Conservation (phyloP, 2,113 vertebrate species). For the Pyxicephalus adspersus region DNA sequence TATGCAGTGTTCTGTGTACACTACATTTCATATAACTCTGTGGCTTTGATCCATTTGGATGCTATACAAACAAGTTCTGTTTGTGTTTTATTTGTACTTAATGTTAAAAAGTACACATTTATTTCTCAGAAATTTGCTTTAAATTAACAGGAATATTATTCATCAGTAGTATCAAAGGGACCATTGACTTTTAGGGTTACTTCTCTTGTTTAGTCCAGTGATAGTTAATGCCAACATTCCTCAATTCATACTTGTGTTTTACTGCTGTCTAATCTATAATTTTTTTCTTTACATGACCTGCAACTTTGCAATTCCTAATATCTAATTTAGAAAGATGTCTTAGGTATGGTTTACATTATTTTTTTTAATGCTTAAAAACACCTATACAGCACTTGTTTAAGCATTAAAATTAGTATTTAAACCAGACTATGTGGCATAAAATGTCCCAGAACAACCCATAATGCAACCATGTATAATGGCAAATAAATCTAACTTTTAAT, state of each 20-base stretch:
- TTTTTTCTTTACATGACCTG: too few relatives aligned
- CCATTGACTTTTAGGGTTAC: neutral
- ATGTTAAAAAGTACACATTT: constrained; percentile 4
- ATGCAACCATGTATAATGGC: too few relatives aligned
- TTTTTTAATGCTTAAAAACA: too few relatives aligned
- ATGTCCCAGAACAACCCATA: too few relatives aligned
- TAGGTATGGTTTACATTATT: too few relatives aligned
- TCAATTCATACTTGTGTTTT: neutral
- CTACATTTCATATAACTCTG: constrained; percentile 22
- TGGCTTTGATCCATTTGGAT: constrained; percentile 20
- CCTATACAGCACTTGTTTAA: too few relatives aligned
- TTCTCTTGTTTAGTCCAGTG: neutral
- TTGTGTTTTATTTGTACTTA: neutral
- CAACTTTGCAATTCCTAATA: too few relatives aligned
- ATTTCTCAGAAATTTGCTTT: constrained; percentile 13
- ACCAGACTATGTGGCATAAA: too few relatives aligned
- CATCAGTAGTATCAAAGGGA: neutral
- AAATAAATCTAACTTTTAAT: too few relatives aligned
- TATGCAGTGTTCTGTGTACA: constrained; percentile 23
- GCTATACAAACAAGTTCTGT: constrained; percentile 12
- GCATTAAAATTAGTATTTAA: too few relatives aligned
- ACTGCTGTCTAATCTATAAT: too few relatives aligned
- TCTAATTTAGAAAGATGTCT: too few relatives aligned
- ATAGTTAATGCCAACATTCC: neutral
- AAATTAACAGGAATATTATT: constrained; percentile 9